Evolutionary conservation across 2,797 vertebrate genomes (phyloP), one percentile per base, ranked within the genome.

Genomic region (Heteromormyrus szaboi): DNA sequence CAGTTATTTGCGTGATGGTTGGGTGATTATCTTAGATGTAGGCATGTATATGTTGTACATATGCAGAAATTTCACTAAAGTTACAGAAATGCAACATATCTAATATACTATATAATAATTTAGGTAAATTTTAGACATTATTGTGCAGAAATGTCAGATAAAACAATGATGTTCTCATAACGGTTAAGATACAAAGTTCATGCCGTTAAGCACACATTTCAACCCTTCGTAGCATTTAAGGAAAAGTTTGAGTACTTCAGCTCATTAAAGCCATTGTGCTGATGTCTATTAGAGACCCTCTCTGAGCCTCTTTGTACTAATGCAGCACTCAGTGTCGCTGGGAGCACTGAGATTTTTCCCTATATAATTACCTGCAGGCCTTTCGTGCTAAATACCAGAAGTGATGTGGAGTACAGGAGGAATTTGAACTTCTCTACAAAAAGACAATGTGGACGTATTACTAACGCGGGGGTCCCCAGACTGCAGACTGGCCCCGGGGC

Each of bases 161-260:
- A 81, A 79, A 79, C 37, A 79, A 79, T 79, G 17, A 79, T 79
- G 72, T 79, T 79, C 72, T 79, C 19, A 72, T 72, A 72, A 33
- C 65, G 4, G 65, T 17, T 72, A 37, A 33, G 29, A 29, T 72
- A 72, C 65, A 72, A 72, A 72, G 33, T 72, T 72, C 14, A 19
- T 22, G 41, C 41, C 6, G 17, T n/a, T 81, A 81, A 81, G 72
- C 37, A 37, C 5, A 5, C 76, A 46, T n/a, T 81, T 81, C 76
- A 81, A 4, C 37, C 29, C 6, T 81, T 79, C 37, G 44, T 81
- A 19, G 76, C 37, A 81, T 81, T 46, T 46, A n/a, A 44, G 41
- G 7, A 81, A 81, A 81, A 81, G 41, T 81, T 81, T 81, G 41
- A 81, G 76, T 46, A 44, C 41, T 81, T 81, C 76, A 44, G 76